These are phyloP conservation scores for Leptoteleia sp. DNA, from an alignment of 1,140 invertebrate species.

Conservation along the genomic window DNA sequence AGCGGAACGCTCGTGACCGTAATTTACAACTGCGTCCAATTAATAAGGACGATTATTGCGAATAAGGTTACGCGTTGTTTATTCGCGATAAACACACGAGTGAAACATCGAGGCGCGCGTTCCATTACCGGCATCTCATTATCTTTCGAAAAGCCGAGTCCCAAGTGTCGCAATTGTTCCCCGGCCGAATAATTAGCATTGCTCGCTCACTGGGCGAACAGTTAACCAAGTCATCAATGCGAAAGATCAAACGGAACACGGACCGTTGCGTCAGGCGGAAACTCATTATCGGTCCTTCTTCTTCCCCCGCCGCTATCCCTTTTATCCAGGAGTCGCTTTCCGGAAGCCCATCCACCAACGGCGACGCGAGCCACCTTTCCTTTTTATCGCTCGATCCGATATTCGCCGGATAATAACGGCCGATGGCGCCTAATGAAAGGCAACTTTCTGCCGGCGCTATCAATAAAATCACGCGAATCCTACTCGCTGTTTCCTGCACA, in stretches of 20 bases:
- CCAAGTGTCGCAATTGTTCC: constrained; percentile 61
- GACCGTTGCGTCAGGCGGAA: constrained; percentile 56
- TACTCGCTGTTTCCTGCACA: constrained; percentile 3
- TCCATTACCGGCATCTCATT: constrained; percentile 52
- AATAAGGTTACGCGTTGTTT: constrained; percentile 53
- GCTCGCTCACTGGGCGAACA: constrained; percentile 44
- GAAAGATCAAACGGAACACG: constrained; percentile 54
- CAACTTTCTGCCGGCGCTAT: constrained; percentile 28
- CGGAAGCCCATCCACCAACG: constrained; percentile 52
- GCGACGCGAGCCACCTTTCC: constrained; percentile 8
- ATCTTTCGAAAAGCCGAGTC: constrained; percentile 46
- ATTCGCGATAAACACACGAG: constrained; percentile 52
- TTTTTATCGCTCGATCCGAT: constrained; percentile 17
- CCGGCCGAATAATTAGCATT: constrained; percentile 56
- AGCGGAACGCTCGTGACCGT: constrained; percentile 20
- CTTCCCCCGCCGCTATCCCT: constrained; percentile 12
- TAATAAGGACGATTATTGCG: constrained; percentile 50
- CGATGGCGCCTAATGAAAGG: constrained; percentile 26
- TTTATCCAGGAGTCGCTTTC: constrained; percentile 40
- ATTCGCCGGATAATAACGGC: constrained; percentile 21
- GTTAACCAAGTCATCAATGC: constrained; percentile 57
- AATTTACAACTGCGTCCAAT: constrained; percentile 45
- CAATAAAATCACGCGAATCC: constrained; percentile 19
- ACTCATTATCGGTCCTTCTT: constrained; percentile 55
- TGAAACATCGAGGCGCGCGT: constrained; percentile 47